Base-by-base conservation (phyloP, 2,888 invertebrate species). In the Chaitophorus viminalis region DNA sequence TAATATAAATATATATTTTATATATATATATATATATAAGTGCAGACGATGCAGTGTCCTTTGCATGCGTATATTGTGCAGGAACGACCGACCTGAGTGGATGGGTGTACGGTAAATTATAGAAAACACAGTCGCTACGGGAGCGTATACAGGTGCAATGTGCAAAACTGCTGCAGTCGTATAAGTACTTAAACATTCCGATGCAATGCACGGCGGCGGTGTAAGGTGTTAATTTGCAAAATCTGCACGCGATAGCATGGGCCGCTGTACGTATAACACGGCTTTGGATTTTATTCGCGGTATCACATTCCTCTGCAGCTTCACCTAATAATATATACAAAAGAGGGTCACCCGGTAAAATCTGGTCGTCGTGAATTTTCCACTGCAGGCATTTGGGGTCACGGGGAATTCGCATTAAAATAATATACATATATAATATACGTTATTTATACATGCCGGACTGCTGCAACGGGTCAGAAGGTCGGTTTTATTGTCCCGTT, bases 141-240 rank as follows among this genome's bases (percentile, higher is more conserved):
- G 39, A 39, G 39, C 39, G 8, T n/a, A n/a, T n/a, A n/a, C 39
- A 11, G 39, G 11, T 39, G 39, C 39, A 39, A 39, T 6, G 36
- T n/a, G n/a, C n/a, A 39, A 6, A 39, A 39, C 36, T 3, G 36
- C 36, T 5, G 36, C 36, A 39, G 36, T 39, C 36, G 36, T 39
- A 5, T 39, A 39, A 39, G 54, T 11, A 18, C 14, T 54, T 18
- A 81, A 68, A 81, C 39, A 39, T 81, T 39, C 18, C 79, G 65
- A 65, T 52, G 79, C 65, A 8, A n/a, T 3, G 36, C 36, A n/a
- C n/a, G n/a, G n/a, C n/a, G n/a, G n/a, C 36, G 36, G 29, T 29
- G 46, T 18, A 21, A 54, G 33, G 82, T 52, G 82, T 82, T 82
- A n/a, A 82, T 72, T 72, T n/a, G 82, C 52, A 46, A 81, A 74